A percentile compares a stretch with the other conserved stretches of the same genome.
Evolutionary conservation across 1,140 invertebrate species (phyloP).

Genomic region (Drosophila bifasciata): DNA sequence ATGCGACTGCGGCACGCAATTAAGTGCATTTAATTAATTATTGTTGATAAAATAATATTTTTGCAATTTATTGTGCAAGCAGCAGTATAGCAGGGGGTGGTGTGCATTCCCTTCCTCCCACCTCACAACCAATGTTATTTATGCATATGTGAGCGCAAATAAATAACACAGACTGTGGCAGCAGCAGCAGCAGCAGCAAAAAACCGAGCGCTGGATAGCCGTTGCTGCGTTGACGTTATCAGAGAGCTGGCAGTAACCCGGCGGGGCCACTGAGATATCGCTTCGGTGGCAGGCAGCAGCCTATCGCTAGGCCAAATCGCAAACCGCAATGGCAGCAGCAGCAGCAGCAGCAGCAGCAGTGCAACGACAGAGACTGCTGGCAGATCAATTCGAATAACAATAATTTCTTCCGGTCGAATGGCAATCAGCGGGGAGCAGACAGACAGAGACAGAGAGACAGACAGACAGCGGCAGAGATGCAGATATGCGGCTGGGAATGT

Average conservation of each 20-base stretch:
- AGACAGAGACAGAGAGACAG: constrained; percentile 27
- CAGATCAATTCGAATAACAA: constrained; percentile 82
- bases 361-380: constrained; percentile 30
- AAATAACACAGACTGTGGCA: constrained; percentile 58
- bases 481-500: constrained; percentile 36
- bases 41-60: constrained; percentile 83
- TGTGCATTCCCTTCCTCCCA: constrained; percentile 2
- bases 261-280: constrained; percentile 57
- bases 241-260: constrained; percentile 58
- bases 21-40: constrained; percentile 83
- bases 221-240: constrained; percentile 71
- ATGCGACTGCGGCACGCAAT: constrained; percentile 72
- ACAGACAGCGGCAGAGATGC: constrained; percentile 30
- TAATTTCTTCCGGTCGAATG: constrained; percentile 79
- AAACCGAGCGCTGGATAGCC: constrained; percentile 38
- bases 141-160: constrained; percentile 75
- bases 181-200: constrained; percentile 1
- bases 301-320: constrained; percentile 14
- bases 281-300: constrained; percentile 24
- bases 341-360: constrained; percentile 29
- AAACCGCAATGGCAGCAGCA: constrained; percentile 48
- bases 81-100: constrained; percentile 45
- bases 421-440: constrained; percentile 26
- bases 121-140: constrained; percentile 55
- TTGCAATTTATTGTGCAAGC: constrained; percentile 78